Conservation (phyloP, 1,140 invertebrate species). For the Charaxes varanes region DNA sequence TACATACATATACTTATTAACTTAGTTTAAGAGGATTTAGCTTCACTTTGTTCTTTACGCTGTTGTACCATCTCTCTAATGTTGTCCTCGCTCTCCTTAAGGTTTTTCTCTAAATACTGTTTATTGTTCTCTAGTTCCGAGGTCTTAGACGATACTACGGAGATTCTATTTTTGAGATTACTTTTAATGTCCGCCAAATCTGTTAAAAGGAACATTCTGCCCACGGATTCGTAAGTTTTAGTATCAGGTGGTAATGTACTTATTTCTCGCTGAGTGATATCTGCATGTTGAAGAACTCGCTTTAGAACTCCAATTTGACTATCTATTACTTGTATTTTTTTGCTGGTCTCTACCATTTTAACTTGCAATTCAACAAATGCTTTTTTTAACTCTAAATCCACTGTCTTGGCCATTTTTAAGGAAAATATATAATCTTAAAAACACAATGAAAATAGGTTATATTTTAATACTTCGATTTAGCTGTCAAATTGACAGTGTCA, state of each 20-base stretch:
- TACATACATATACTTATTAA: too few relatives aligned
- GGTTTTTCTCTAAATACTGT: conserved; percentile 82
- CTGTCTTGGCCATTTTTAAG: conserved; percentile 47
- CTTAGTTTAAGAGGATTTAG: too few relatives aligned
- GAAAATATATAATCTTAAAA: conserved; percentile 1
- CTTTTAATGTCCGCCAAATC: conserved; percentile 79
- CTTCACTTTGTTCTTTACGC: conserved; percentile 71
- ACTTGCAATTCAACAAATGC: conserved; percentile 88
- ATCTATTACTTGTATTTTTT: conserved; percentile 87
- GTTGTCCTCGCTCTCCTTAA: conserved; percentile 90
- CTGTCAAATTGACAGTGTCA: too few relatives aligned
- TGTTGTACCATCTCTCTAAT: conserved; percentile 88
- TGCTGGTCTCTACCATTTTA: conserved; percentile 87
- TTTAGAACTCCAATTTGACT: conserved; percentile 84
- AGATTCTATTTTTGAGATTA: conserved; percentile 78
- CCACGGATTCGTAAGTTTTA: conserved; percentile 87
- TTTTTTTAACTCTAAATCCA: conserved; percentile 78
- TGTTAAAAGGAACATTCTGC: conserved; percentile 88
- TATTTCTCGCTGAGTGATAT: conserved; percentile 80
- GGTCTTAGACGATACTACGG: conserved; percentile 80
- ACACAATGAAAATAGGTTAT: background rate
- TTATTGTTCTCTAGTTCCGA: conserved; percentile 85
- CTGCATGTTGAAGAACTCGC: conserved; percentile 80
- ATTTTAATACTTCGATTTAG: background rate
- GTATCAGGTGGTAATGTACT: conserved; percentile 75